These are phyloP conservation scores for Eristalis arbustorum DNA, from an alignment of 2,888 invertebrate genomes.

Conservation along the genomic window DNA sequence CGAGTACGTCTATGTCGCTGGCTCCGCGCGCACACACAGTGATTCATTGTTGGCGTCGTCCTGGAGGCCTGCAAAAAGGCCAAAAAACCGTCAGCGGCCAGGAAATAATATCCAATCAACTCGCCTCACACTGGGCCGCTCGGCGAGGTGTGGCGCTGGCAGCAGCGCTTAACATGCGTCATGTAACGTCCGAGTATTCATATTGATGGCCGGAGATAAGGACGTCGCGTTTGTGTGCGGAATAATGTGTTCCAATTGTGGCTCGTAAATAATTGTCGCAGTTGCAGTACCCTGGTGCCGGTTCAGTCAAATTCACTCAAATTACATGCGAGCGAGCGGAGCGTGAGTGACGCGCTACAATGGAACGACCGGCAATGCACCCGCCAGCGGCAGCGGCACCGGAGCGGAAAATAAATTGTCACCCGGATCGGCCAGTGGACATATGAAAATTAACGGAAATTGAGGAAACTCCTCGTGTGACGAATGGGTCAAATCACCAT, in stretches of 20 bases:
- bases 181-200: background rate
- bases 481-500: slow-evolving; percentile 60
- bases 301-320: slow-evolving; percentile 24
- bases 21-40: background rate
- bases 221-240: background rate
- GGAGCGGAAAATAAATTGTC: slow-evolving; percentile 59
- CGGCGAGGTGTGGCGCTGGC: background rate
- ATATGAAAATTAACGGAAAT: slow-evolving; percentile 63
- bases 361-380: slow-evolving; percentile 6
- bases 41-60: slow-evolving; percentile 51
- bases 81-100: slow-evolving; percentile 20
- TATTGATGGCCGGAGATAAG: slow-evolving; percentile 12
- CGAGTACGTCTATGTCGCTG: background rate
- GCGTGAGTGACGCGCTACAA: slow-evolving; percentile 14
- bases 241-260: slow-evolving; percentile 36
- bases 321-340: slow-evolving; percentile 16
- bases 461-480: slow-evolving; percentile 51
- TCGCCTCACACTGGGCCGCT: slow-evolving; percentile 23
- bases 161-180: background rate
- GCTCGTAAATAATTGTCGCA: slow-evolving; percentile 45
- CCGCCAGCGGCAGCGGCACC: slow-evolving; percentile 9
- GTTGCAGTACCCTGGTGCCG: slow-evolving; percentile 3
- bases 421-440: slow-evolving; percentile 6
- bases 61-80: slow-evolving; percentile 11
- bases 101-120: slow-evolving; percentile 57